Conservation (phyloP, 2,888 invertebrate species). For the Lepeophtheirus nordmannii region DNA sequence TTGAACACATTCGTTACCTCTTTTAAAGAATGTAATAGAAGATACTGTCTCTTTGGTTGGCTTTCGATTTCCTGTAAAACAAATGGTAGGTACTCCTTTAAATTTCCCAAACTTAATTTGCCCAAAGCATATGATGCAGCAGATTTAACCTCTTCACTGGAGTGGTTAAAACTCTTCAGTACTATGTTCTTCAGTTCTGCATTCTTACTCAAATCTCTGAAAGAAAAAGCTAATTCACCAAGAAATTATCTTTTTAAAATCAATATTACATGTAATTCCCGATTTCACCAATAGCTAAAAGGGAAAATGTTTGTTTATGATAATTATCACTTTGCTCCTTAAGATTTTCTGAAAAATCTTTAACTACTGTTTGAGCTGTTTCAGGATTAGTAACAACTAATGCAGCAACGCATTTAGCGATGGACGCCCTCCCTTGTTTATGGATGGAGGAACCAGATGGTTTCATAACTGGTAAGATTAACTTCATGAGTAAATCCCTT, state of each 20-base stretch:
- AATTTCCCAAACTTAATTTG: conserved; percentile 85
- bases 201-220: conserved; percentile 60
- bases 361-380: conserved; percentile 48
- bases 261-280: conserved; percentile 68
- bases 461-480: conserved; percentile 48
- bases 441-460: conserved; percentile 26
- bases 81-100: conserved; percentile 81
- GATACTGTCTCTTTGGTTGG: conserved; percentile 84
- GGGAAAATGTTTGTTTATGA: conserved; percentile 59
- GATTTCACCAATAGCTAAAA: conserved; percentile 90
- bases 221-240: conserved; percentile 27
- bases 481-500: conserved; percentile 57
- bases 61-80: conserved; percentile 82
- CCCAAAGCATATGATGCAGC: conserved; percentile 94
- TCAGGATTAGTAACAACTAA: conserved; percentile 52
- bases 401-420: conserved; percentile 91
- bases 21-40: conserved; percentile 87
- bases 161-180: conserved; percentile 69
- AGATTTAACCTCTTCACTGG: conserved; percentile 90
- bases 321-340: conserved; percentile 40
- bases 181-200: conserved; percentile 43
- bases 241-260: conserved; percentile 4
- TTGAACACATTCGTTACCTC: conserved; percentile 48
- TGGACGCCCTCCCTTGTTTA: conserved; percentile 43
- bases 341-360: conserved; percentile 53